Evolutionary conservation across 1,140 invertebrate species (phyloP), one percentile per base, ranked within the genome.

Genomic region (Macrocentrus cingulum): DNA sequence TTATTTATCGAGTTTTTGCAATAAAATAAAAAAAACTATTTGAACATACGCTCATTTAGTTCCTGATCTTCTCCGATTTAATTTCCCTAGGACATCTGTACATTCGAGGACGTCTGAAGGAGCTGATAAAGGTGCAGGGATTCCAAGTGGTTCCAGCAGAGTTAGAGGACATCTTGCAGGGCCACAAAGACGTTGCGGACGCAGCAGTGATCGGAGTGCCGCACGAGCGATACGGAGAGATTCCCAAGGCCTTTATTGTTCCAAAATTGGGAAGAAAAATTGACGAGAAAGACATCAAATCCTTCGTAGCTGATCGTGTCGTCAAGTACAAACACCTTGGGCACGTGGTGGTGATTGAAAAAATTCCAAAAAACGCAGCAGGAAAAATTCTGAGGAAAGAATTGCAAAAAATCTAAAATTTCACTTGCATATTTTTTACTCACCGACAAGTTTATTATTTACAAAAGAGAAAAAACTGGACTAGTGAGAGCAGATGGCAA

Each of bases 181-280:
- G 37, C 41, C 32, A 69, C 34, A 61, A 87, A 1, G 83, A 83
- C 39, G 77, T 95, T 1, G 68, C 78, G 5, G 92, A 94, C 65
- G 90, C 85, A 1, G 91, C 88, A 1, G 91, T 95, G 0, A 80
- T 95, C 58, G 91, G 91, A 1, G 80, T 92, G n/a, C 84, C 88
- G 0, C 85, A 94, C 68, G 75, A 81, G 0, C 74, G 80, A 18
- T 80, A 80, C 49, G 91, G 91, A 1, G 92, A 95, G 80, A 78
- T 85, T 2, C 91, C 91, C 0, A 85, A 75, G 39, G 83, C 85
- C 19, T 87, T 82, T 44, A 71, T 90, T n/a, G 85, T 87, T 9
- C 68, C 73, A 2, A 82, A 82, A 57, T n/a, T 80, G 39, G 79
- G 77, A 49, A 50, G 55, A 2, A 44, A 56, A 20, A 11, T 83